phyloP scores from a whole-genome alignment of 2,888 invertebrate genomes.

The Pegoplata infirma region DNA sequence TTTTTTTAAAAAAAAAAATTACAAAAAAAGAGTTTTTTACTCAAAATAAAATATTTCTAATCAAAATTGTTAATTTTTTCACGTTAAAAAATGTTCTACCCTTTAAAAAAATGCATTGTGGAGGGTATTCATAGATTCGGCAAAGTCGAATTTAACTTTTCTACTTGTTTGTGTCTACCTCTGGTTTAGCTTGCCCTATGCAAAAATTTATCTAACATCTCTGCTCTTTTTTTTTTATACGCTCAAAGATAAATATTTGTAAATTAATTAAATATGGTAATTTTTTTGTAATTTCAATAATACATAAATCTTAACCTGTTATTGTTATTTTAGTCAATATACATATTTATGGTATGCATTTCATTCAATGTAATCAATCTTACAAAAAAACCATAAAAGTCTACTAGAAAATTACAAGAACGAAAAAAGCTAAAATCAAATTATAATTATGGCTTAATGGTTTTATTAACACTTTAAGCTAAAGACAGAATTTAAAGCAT shows the following conservation, averaged over 20 bases:
- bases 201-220: too few species aligned
- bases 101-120: too few species aligned
- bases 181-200: too few species aligned
- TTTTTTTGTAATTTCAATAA: background rate
- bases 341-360: background rate
- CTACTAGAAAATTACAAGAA: slow-evolving; percentile 33
- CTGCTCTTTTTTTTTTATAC: background rate
- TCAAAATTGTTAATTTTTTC: too few species aligned
- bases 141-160: too few species aligned
- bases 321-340: background rate
- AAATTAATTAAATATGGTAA: background rate
- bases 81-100: too few species aligned
- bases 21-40: too few species aligned
- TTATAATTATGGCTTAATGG: slow-evolving; percentile 65
- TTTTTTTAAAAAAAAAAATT: too few species aligned
- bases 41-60: too few species aligned
- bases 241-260: background rate
- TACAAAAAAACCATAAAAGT: slow-evolving; percentile 16
- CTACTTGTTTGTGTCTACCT: too few species aligned
- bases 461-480: slow-evolving; percentile 46
- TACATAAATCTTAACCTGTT: background rate
- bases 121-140: too few species aligned
- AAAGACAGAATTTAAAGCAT: background rate
- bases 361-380: slow-evolving; percentile 27
- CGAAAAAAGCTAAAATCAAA: slow-evolving; percentile 17